These are phyloP conservation scores for Macrosoma leucophasiata DNA, from an alignment of 2,888 invertebrate genomes.

Conservation along the genomic window DNA sequence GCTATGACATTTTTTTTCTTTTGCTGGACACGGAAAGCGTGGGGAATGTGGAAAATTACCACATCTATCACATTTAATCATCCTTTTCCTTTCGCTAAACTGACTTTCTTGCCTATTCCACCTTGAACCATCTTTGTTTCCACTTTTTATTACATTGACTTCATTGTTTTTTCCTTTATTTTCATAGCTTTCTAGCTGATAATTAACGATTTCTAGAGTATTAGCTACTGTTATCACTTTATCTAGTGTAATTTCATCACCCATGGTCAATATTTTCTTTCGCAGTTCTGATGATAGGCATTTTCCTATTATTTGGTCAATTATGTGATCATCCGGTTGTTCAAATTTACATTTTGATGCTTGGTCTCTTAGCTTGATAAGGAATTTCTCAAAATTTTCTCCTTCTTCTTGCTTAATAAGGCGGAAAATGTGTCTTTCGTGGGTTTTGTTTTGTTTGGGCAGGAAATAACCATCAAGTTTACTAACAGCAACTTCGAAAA, in stretches of 20 bases:
- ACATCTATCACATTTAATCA: slow-evolving; percentile 3
- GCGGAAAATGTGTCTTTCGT: slow-evolving; percentile 12
- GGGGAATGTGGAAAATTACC: not conserved
- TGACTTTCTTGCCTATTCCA: no score
- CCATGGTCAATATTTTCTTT: slow-evolving; percentile 22
- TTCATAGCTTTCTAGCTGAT: no score
- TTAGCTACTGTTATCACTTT: slow-evolving; percentile 25
- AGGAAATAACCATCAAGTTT: slow-evolving; percentile 12
- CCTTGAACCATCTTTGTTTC: no score
- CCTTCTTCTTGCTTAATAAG: slow-evolving; percentile 10
- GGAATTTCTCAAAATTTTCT: slow-evolving; percentile 12
- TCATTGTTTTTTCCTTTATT: no score
- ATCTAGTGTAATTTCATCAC: slow-evolving; percentile 21
- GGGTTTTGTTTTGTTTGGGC: slow-evolving; percentile 6
- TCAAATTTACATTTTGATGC: slow-evolving; percentile 12
- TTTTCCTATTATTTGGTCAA: slow-evolving; percentile 18
- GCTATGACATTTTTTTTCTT: slow-evolving; percentile 20
- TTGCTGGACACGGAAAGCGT: slow-evolving; percentile 24
- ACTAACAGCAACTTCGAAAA: slow-evolving; percentile 13
- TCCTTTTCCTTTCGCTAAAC: slow-evolving; percentile 9
- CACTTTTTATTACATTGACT: no score
- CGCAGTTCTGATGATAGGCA: slow-evolving; percentile 13
- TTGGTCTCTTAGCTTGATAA: slow-evolving; percentile 22
- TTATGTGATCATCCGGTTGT: slow-evolving; percentile 13
- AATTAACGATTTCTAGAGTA: slow-evolving; percentile 24